These are phyloP conservation scores for Lasioglossum villosulum DNA, from an alignment of 2,888 invertebrate genomes.

Conservation along the genomic window DNA sequence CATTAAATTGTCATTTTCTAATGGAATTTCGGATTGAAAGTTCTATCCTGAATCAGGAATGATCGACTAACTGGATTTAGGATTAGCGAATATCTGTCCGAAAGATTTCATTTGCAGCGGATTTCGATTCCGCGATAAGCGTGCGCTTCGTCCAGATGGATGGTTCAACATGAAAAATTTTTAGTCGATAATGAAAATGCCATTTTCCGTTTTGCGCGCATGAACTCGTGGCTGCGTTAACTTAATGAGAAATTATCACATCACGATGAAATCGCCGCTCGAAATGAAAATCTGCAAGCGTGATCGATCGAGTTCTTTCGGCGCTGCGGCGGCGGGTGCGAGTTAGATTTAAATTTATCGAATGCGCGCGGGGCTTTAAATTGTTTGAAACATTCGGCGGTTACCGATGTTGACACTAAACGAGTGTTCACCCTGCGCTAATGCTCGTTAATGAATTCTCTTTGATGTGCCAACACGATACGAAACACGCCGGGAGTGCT, in stretches of 20 bases:
- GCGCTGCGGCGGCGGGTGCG: background rate
- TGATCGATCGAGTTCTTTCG: background rate
- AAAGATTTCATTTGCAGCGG: background rate
- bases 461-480: slow-evolving; percentile 6
- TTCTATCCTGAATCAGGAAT: background rate
- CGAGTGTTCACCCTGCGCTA: slow-evolving; percentile 11
- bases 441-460: slow-evolving; percentile 19
- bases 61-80: background rate
- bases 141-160: background rate
- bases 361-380: background rate
- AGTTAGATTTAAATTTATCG: slow-evolving; percentile 3
- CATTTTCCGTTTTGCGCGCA: background rate
- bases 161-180: background rate
- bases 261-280: background rate
- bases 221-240: background rate
- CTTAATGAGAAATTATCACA: background rate
- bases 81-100: background rate
- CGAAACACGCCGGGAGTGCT: slow-evolving; percentile 3
- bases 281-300: slow-evolving; percentile 6
- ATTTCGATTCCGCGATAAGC: background rate
- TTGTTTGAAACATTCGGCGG: slow-evolving; percentile 12
- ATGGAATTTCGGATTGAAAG: too few relatives aligned
- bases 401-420: slow-evolving; percentile 16
- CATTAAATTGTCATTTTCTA: background rate
- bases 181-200: background rate